Conservation (phyloP, 2,113 vertebrate genomes). For the Odontophorus gujanensis region DNA sequence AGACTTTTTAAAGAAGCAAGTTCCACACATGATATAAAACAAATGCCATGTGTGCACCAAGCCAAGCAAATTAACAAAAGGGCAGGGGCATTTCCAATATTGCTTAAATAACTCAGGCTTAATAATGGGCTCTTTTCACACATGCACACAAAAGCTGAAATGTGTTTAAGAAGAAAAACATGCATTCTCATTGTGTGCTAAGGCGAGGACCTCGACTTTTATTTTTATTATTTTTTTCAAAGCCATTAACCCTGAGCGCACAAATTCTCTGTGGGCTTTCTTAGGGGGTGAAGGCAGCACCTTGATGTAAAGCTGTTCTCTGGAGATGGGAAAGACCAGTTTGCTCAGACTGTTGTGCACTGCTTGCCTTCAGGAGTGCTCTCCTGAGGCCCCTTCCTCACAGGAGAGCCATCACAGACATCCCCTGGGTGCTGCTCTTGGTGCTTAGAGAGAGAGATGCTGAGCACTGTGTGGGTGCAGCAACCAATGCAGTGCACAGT, state of each 20-base stretch:
- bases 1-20: conserved; percentile 69
- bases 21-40: conserved; percentile 73
- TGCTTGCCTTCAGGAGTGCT: not conserved
- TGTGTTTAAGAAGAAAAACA: conserved; percentile 62
- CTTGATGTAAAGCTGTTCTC: not conserved
- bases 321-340: not conserved
- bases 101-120: conserved; percentile 57
- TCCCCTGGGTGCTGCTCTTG: not conserved
- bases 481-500: not conserved
- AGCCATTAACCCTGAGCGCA: not conserved
- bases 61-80: conserved; percentile 75
- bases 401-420: not conserved
- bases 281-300: not conserved
- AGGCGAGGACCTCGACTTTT: not conserved
- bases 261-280: not conserved
- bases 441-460: not conserved
- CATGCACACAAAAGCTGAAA: conserved; percentile 39
- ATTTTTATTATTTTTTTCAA: not conserved
- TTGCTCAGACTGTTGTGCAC: not conserved
- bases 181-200: conserved; percentile 37
- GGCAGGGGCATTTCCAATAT: conserved; percentile 67
- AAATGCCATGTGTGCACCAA: conserved; percentile 62
- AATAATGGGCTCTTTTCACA: conserved; percentile 69
- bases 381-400: not conserved
- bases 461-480: not conserved